Base-by-base conservation (phyloP, 2,113 vertebrate genomes). In the Mastomys coucha region DNA sequence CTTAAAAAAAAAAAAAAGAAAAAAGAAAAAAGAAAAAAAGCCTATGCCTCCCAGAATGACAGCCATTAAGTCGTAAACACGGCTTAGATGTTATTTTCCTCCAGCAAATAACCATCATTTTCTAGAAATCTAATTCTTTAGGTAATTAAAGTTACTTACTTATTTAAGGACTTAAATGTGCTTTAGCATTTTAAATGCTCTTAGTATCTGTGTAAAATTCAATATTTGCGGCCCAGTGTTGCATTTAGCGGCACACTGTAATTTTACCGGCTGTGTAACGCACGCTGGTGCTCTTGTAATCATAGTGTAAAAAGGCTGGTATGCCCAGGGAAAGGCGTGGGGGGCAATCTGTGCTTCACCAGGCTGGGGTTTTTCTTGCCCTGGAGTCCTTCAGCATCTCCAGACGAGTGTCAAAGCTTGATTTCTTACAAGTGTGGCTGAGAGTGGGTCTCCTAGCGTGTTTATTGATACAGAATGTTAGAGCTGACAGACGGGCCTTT, bases 401-500 rank as follows among this genome's bases (percentile, higher is more conserved):
- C 0, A 0, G 4, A 10, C 11, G 49, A 20, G 24, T 0, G 70
- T 73, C 95, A 10, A 84, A 8, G 22, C 56, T 11, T 2, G 70
- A 56, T 85, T 80, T 11, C 20, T 77, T 2, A 36, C 2, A 0
- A 85, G 96, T 17, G 31, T 70, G 88, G 12, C 82, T 5, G 76
- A 33, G 69, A 75, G 58, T 65, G 60, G 80, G 65, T 88, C 63
- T 72, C 13, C 1, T 1, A 0, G 92, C 6, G 28, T 19, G 86
- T 96, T 98, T 98, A 97, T 96, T 97, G 98, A 96, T 94, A 82
- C 97, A 97, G 97, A 96, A 96, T 65, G 72, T 90, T 95, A 58
- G 78, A 63, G 95, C 96, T 93, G 97, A 86, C 91, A 87, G 96
- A 82, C 31, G 36, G 91, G 96, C 39, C 96, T 97, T 95, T 77